Evolutionary conservation across 2,113 vertebrate species (phyloP), one percentile per base, ranked within the genome.

Genomic region (Thomomys bottae): DNA sequence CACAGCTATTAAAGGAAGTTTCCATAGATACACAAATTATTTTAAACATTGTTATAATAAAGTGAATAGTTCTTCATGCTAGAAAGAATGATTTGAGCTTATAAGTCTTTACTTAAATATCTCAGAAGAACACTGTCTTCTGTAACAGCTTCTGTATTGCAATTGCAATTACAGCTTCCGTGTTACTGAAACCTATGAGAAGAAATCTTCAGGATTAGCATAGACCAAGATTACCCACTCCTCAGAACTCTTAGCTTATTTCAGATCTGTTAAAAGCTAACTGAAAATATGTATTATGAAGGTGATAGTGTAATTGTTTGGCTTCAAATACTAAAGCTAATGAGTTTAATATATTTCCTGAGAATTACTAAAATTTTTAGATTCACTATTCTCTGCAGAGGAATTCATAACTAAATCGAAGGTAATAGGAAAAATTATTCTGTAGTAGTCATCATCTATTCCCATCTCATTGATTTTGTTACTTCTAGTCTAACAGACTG

Each of bases 291-390:
- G 89, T 28, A 26, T 11, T 8, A 76, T 82, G 68, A 0, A 21
- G 34, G 4, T 88, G 6, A 36, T 89, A 6, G 80, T 89, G 26
- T 82, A 70, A 88, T 83, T 40, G 0, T 91, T 95, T 95, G 40
- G 59, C 40, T 90, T 88, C 40, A 92, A 73, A 5, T 81, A 30
- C 59, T 93, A 24, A 77, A 86, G 59, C n/a, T 91, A 34, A 59
- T 87, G 66, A 1, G 32, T 18, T 1, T 87, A 70, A 77, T 75
- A 6, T 91, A 71, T 83, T 30, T 23, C 63, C 42, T 91, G 28
- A 82, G 89, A 89, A 80, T 87, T 94, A 73, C 36, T 88, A 92
- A 87, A 70, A 81, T 63, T 94, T 94, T 87, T 72, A 36, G 42
- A 40, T 79, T 92, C 73, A 68, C 6, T 81, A 0, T 71, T 80